Percentiles rank a stretch among this genome's conserved stretches.
These are phyloP conservation scores for Notospermus geniculatus DNA, from an alignment of 1,140 invertebrate species.

Conservation along the genomic window DNA sequence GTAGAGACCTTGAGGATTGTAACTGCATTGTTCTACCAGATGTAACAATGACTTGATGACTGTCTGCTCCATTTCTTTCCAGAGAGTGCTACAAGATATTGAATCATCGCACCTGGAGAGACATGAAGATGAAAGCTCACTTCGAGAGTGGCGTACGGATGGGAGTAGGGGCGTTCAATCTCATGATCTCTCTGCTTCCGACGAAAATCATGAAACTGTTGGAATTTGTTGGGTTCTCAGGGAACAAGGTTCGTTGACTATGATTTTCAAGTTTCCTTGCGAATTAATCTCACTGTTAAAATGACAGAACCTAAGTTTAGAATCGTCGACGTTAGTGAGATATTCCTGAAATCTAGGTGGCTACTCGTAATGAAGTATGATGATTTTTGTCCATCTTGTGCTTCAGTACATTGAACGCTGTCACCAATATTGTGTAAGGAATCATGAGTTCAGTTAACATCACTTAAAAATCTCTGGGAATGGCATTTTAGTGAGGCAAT, in stretches of 20 bases:
- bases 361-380: no score
- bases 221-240: constrained; percentile 93
- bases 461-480: constrained; percentile 8
- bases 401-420: no score
- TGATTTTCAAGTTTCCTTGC: no score
- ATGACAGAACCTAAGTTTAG: no score
- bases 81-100: constrained; percentile 87
- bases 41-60: no score
- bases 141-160: constrained; percentile 91
- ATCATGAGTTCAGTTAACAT: neutral
- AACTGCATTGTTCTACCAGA: neutral
- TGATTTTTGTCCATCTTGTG: no score
- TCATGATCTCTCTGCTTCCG: constrained; percentile 91
- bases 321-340: no score
- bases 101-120: constrained; percentile 71
- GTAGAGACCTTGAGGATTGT: no score
- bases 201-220: constrained; percentile 80
- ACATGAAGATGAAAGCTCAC: constrained; percentile 67
- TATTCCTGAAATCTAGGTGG: no score
- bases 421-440: no score
- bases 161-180: constrained; percentile 91
- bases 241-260: constrained; percentile 72
- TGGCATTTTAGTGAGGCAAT: no score
- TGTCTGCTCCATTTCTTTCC: constrained; percentile 36
- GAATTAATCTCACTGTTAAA: no score